phyloP scores from a whole-genome alignment of 2,888 invertebrate genomes.

The Agrotis clavis region DNA sequence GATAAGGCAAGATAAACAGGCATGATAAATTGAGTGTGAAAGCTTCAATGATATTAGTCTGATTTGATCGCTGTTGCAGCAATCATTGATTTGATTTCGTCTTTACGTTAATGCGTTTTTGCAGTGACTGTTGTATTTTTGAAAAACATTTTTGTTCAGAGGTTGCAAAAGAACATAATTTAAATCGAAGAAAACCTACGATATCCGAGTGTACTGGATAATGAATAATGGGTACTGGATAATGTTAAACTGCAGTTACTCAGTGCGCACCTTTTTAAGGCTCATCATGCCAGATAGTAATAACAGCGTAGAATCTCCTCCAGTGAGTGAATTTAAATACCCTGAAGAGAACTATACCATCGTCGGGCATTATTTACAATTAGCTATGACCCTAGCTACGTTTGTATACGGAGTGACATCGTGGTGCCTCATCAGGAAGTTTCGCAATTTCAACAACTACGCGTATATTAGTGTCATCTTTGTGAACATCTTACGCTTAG shows the following conservation, averaged over 20 bases:
- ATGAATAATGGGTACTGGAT: background rate
- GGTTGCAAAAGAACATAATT: too few species aligned
- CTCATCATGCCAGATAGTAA: background rate
- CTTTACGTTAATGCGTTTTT: background rate
- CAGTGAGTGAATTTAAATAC: background rate
- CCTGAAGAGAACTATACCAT: too few species aligned
- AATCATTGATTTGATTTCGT: background rate
- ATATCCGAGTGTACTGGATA: background rate
- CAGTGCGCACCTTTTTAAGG: background rate
- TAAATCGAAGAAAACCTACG: too few species aligned
- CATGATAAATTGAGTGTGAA: background rate
- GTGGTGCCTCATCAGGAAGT: constrained; percentile 29
- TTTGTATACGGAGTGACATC: constrained; percentile 29
- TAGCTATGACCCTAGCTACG: background rate
- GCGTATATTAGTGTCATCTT: constrained; percentile 30
- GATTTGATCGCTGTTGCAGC: background rate
- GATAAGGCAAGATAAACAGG: constrained; percentile 23
- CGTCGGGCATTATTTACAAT: constrained; percentile 34
- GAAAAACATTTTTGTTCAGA: too few species aligned
- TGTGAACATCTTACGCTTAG: constrained; percentile 23
- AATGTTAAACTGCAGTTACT: background rate
- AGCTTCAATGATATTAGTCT: constrained; percentile 20
- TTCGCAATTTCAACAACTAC: constrained; percentile 39
- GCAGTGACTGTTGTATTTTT: background rate
- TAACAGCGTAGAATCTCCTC: background rate